Evolutionary conservation across 2,797 vertebrate genomes (phyloP).

Genomic region (Crocidura indochinensis): DNA sequence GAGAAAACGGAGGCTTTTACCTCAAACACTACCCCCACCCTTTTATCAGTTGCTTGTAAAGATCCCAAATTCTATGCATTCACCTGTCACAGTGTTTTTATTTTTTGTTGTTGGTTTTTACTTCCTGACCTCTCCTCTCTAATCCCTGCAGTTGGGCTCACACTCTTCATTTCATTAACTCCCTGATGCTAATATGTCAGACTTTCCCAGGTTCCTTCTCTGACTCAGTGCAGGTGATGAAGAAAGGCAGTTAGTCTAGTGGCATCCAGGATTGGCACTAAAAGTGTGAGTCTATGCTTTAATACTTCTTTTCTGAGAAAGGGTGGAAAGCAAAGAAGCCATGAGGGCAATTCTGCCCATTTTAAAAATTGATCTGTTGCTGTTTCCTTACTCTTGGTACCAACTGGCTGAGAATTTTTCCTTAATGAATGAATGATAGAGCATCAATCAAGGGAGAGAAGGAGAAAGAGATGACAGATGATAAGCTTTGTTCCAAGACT

Average conservation of each 20-base stretch:
- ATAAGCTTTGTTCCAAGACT: too few relatives aligned
- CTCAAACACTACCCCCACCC: background rate
- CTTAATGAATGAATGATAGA: background rate
- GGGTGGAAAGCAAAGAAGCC: conserved; percentile 20
- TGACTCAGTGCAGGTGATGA: conserved; percentile 35
- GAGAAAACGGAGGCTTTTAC: conserved; percentile 51
- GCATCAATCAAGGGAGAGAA: background rate
- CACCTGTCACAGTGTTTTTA: background rate
- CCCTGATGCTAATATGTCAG: conserved; percentile 3
- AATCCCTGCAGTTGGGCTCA: background rate
- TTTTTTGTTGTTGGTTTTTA: background rate
- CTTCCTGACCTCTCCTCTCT: background rate
- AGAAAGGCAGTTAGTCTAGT: conserved; percentile 50
- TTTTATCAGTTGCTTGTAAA: conserved; percentile 63
- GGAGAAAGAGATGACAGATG: background rate
- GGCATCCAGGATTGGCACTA: conserved; percentile 23
- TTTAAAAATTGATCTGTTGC: conserved; percentile 16
- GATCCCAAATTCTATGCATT: conserved; percentile 53
- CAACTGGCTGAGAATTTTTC: background rate
- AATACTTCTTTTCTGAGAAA: conserved; percentile 75
- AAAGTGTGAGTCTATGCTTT: conserved; percentile 66
- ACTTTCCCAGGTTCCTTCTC: background rate
- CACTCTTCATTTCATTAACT: background rate
- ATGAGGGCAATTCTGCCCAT: conserved; percentile 25
- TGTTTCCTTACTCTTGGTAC: background rate